Conservation (phyloP, 2,888 invertebrate species). For the Ectobius pallidus region DNA sequence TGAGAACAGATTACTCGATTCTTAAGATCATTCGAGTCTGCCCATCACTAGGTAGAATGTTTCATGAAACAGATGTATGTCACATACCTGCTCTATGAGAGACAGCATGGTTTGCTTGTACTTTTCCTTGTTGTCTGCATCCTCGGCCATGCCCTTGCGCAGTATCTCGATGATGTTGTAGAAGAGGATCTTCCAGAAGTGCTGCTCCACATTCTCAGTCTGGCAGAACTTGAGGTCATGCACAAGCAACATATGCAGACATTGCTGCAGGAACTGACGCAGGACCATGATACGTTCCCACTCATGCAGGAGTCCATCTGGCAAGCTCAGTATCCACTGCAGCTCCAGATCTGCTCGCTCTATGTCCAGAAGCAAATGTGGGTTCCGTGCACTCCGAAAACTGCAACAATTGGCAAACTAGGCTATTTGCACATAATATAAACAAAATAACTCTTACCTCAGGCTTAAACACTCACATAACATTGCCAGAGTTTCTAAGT, state of each 20-base stretch:
- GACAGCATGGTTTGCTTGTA: slow-evolving; percentile 68
- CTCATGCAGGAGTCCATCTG: slow-evolving; percentile 62
- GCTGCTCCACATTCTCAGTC: slow-evolving; percentile 84
- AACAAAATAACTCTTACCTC: too few species aligned
- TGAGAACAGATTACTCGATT: too few species aligned
- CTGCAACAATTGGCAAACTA: neutral
- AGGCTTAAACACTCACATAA: too few species aligned
- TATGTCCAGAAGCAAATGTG: slow-evolving; percentile 67
- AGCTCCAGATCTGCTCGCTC: slow-evolving; percentile 71
- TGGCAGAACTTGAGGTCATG: slow-evolving; percentile 87
- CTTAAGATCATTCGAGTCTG: too few species aligned
- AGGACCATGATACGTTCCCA: slow-evolving; percentile 61
- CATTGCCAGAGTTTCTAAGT: too few species aligned
- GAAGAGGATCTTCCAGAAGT: slow-evolving; percentile 90
- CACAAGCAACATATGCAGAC: slow-evolving; percentile 69
- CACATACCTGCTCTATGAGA: slow-evolving; percentile 77
- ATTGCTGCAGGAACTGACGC: slow-evolving; percentile 66
- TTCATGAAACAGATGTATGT: too few species aligned
- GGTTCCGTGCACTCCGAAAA: slow-evolving; percentile 66
- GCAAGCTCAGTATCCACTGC: slow-evolving; percentile 66
- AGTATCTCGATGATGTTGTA: slow-evolving; percentile 86
- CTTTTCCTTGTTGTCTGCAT: slow-evolving; percentile 66
- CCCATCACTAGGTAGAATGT: too few species aligned
- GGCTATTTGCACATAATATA: too few species aligned
- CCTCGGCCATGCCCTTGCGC: slow-evolving; percentile 69